Base-by-base conservation (phyloP, 2,888 invertebrate genomes). In the Callimorpha dominula region DNA sequence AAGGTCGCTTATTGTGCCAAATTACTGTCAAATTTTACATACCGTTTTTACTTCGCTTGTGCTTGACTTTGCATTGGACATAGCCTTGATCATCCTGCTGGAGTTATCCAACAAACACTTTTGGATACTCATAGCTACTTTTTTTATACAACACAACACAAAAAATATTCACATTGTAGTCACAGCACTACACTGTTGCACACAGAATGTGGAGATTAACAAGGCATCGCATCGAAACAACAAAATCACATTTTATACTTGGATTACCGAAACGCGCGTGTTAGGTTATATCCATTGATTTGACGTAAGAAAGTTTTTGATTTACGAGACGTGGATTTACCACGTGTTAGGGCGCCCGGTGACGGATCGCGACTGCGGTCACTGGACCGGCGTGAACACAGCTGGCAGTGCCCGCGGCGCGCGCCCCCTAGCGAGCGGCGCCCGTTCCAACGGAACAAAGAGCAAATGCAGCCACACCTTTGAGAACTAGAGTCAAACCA, bases 221-320 rank as follows among this genome's bases (percentile, higher is more conserved):
- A 87, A 87, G 85, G 89, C 92, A 90, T 92, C 81, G 81, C 85
- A 85, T 75, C 77, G 72, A 79, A 74, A 86, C 84, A 88, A 89
- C 86, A 85, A 85, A 88, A 88, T 93, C 91, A 94, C 95, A 95
- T 94, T 91, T 89, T 91, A 88, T 81, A 88, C 80, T 82, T 82
- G 81, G 79, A 80, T 79, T 81, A 83, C 78, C 77, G 79, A 87
- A 89, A 88, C 85, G 86, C 90, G 89, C 89, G 84, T 90, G 89
- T 95, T 95, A 95, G 95, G 95, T 95, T 95, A 95, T 95, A 95
- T 95, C 95, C 95, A 95, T 95, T 94, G 94, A 94, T 93, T 93
- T 93, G 93, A 94, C 94, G 95, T 95, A 95, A 95, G 89, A 95
- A 95, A 95, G 95, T 95, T 95, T 95, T 84, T 74, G 88, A 87